Base-by-base conservation (phyloP, 2,888 invertebrate species). In the Acleris cristana region DNA sequence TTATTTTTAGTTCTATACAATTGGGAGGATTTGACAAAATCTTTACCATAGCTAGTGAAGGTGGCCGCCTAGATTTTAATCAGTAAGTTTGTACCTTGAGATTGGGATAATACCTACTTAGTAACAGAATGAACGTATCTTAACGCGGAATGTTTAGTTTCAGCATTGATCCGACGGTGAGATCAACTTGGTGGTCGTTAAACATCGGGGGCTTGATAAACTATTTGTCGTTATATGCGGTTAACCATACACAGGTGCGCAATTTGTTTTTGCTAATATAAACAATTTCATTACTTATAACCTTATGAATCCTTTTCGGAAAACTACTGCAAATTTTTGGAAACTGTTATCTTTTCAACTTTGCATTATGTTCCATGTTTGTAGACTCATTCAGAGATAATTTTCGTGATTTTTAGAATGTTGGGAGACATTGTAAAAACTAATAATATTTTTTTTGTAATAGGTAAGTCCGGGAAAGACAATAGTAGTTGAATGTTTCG, bases 131-230 rank as follows among this genome's bases (percentile, higher is more conserved):
- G 14, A 48, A 48, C 7, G n/a, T 40, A 14, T 14, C 14, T 40
- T 40, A 40, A 40, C 40, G 0, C 3, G 40, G 14, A 40, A 40
- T 40, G 14, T 40, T 76, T 76, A 97, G 97, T 86, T 94, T 96
- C 77, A 95, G 95, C 79, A 76, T 94, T 3, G 96, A 98, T 88
- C 98, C 97, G 8, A 97, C 97, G 0, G 95, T 95, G 60, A 93
- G 98, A 19, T 96, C 97, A 74, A 96, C 97, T 0, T 96, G 97
- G 95, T 97, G 97, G 94, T 95, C 96, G 0, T 92, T 97, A 34
- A 89, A 95, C 6, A 93, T 98, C 61, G 98, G 98, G 16, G 97
- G 98, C 0, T 86, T 95, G 45, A 94, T 96, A 63, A 97, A 97
- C 0, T 98, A 96, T 80, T 83, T 97, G 49, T 96, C 97, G 0